These are phyloP conservation scores for Brachionus rubens DNA, from an alignment of 1,140 invertebrate genomes.

Conservation along the genomic window DNA sequence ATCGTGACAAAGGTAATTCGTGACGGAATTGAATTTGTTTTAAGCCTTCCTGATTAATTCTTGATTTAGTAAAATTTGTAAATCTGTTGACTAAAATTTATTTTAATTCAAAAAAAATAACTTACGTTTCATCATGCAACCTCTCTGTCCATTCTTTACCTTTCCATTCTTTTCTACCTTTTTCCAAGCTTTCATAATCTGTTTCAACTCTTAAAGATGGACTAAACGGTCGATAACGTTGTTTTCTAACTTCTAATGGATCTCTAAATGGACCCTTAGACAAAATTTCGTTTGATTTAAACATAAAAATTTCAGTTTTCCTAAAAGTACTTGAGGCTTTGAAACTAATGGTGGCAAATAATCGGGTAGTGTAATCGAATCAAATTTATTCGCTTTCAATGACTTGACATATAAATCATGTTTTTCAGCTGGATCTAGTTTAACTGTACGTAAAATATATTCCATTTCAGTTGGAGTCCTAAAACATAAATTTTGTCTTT, in stretches of 20 bases:
- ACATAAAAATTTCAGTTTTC: too few relatives aligned
- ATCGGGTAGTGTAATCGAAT: conserved; percentile 50
- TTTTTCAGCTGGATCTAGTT: conserved; percentile 52
- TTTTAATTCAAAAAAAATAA: conserved; percentile 2
- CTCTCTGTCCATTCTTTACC: conserved; percentile 57
- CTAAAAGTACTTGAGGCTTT: conserved; percentile 56
- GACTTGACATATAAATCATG: conserved; percentile 48
- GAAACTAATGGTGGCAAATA: conserved; percentile 52
- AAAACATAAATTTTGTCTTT: neutral
- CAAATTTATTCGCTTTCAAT: conserved; percentile 52
- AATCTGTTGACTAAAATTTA: too few relatives aligned
- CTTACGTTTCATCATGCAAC: conserved; percentile 58
- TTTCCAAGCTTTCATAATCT: conserved; percentile 55
- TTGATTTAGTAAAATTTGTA: too few relatives aligned
- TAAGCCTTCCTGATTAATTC: too few relatives aligned
- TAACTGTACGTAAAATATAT: conserved; percentile 52
- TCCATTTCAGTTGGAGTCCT: conserved; percentile 48
- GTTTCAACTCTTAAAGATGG: conserved; percentile 56
- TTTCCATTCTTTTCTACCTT: conserved; percentile 56
- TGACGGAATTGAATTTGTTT: too few relatives aligned
- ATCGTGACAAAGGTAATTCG: too few relatives aligned
- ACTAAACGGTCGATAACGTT: conserved; percentile 59
- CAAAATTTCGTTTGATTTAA: neutral
- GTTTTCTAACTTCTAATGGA: conserved; percentile 56
- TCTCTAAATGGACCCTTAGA: conserved; percentile 59